Base-by-base conservation (phyloP, 1,140 invertebrate genomes). In the Drosophila ohnishii region DNA sequence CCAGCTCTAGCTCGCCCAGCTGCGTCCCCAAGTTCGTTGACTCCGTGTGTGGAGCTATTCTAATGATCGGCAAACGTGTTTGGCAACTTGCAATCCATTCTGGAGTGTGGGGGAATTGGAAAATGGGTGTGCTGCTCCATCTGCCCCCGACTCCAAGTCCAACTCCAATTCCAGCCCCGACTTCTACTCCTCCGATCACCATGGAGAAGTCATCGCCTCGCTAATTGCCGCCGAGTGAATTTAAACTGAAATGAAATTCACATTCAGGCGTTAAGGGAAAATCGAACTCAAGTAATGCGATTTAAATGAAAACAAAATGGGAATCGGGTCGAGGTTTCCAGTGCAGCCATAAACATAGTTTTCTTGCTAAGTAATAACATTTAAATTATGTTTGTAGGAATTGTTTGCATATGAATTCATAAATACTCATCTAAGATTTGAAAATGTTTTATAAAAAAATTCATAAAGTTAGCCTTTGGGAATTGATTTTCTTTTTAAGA, bases 21-120 rank as follows among this genome's bases (percentile, higher is more conserved):
- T 71, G 53, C 66, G 13, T 8, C 51, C 37, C 51, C 51, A 37
- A 59, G 82, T 87, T 87, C 79, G 44, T 70, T 88, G 83, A 87
- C 86, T 53, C 64, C 71, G 19, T 22, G 74, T 69, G 74, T 69
- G 74, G 35, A 37, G 63, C 47, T 64, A 88, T 86, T 86, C 83
- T 86, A 86, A 86, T 86, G 80, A 73, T 64, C 61, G 79, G 70
- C 75, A 86, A 86, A 86, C 84, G 84, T 86, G 83, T 86, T 86
- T 86, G 72, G 64, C 76, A 64, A 74, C 84, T 88, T 65, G 72
- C 72, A 80, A 63, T 66, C 51, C 63, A 14, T 44, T 32, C 55
- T 60, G 62, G 61, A 62, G 35, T 67, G 45, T 63, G 53, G 40
- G 57, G 35, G 11, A n/a, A 35, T 40, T 16, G 22, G 25, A 45